phyloP scores from a whole-genome alignment of 1,140 invertebrate species.

The Halesus radiatus region DNA sequence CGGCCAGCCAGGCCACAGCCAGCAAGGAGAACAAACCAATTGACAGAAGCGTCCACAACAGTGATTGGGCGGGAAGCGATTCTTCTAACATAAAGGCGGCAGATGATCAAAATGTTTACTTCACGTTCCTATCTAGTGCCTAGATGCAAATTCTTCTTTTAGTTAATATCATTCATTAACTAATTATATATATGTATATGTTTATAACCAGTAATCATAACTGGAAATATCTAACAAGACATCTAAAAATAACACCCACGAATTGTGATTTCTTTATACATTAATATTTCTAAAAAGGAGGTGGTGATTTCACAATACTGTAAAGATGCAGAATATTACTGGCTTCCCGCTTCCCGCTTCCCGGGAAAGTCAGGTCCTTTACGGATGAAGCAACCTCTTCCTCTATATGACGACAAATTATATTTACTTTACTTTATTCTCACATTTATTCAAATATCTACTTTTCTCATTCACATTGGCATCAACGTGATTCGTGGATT shows the following conservation, averaged over 20 bases:
- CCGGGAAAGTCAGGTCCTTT: too few relatives aligned
- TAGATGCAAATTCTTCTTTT: slow-evolving; percentile 48
- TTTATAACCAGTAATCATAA: slow-evolving; percentile 51
- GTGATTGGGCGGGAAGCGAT: slow-evolving; percentile 49
- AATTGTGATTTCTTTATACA: slow-evolving; percentile 49
- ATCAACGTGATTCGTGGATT: slow-evolving; percentile 29
- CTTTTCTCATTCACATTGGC: slow-evolving; percentile 16
- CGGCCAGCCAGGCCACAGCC: neutral
- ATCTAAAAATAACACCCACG: slow-evolving; percentile 55
- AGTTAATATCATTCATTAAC: slow-evolving; percentile 47
- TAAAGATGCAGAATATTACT: slow-evolving; percentile 33
- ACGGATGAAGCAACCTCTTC: neutral
- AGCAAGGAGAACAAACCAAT: slow-evolving; percentile 29
- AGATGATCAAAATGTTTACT: slow-evolving; percentile 52
- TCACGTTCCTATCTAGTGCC: slow-evolving; percentile 53
- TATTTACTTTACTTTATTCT: neutral
- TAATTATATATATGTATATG: slow-evolving; percentile 38
- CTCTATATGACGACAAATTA: slow-evolving; percentile 5
- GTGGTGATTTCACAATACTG: slow-evolving; percentile 47
- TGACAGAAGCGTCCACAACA: slow-evolving; percentile 44
- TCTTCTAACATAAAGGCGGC: slow-evolving; percentile 52
- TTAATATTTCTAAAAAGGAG: slow-evolving; percentile 41
- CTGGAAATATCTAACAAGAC: slow-evolving; percentile 55
- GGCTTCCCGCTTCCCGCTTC: neutral
- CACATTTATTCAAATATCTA: slow-evolving; percentile 15